Evolutionary conservation across 2,113 vertebrate species (phyloP), one percentile per base, ranked within the genome.

Genomic region (Platanista minor): DNA sequence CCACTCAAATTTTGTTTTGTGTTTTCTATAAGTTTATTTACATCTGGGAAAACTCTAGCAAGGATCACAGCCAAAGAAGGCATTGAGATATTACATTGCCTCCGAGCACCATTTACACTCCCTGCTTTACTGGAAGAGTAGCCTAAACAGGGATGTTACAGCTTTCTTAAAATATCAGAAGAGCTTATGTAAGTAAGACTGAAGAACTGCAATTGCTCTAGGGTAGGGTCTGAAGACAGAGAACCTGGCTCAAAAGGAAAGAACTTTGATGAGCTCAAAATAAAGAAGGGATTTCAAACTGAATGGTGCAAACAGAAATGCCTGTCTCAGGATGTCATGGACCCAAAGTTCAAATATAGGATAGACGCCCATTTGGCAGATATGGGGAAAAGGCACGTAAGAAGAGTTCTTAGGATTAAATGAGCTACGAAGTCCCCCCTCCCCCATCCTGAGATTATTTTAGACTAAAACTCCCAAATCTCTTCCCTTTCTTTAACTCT

Each of bases 1-100:
- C 14, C 62, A 67, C 1, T 49, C 7, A 71, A 80, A 8, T 67
- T 89, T 17, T 62, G 0, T 72, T 82, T 59, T 64, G 5, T 87
- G 33, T 67, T 92, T 97, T 90, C 62, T 75, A 21, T 67, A 43
- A 64, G 46, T 93, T 95, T 87, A 87, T 96, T 90, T 72, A 49
- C 71, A 13, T 81, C 64, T 96, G 17, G 43, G 57, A 78, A 96
- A 96, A 86, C 7, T 92, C 49, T 87, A 91, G 27, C 18, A 89
- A 89, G 36, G 18, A 87, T 29, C 36, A 87, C 23, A 96, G 33
- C 11, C 74, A 95, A 85, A 86, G 82, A 92, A 54, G 33, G 21
- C 46, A 88, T 64, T 43, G 61, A 88, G 21, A 72, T 52, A 90
- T 59, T 66, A 62, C 9, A 85, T 41, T 31, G 29, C 14, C 46